Conservation (phyloP, 92 coral and sea anemone species). For the Epizoanthus scotinus region DNA sequence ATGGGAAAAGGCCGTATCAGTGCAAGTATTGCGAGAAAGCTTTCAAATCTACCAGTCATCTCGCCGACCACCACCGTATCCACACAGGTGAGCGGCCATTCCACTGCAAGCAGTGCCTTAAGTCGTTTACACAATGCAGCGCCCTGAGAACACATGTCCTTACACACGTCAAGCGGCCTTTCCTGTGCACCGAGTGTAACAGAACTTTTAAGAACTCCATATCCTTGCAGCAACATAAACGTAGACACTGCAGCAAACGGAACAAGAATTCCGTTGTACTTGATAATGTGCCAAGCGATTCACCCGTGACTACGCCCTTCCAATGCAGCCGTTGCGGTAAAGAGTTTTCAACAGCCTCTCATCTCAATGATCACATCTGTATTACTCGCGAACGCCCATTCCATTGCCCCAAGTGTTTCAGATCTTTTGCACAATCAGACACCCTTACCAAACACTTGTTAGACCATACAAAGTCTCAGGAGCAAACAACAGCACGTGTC, state of each 20-base stretch:
- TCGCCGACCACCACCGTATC: slow-evolving; percentile 30
- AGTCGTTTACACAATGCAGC: slow-evolving; percentile 30
- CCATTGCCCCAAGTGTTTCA: background rate
- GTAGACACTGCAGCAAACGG: background rate
- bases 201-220: slow-evolving; percentile 8
- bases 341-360: slow-evolving; percentile 3
- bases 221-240: background rate
- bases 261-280: background rate
- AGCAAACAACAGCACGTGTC: too few relatives aligned
- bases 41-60: slow-evolving; percentile 35
- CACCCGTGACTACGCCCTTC: background rate
- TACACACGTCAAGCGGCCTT: slow-evolving; percentile 28
- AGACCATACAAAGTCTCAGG: background rate
- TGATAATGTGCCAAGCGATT: background rate
- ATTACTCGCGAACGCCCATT: background rate
- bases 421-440: background rate
- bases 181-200: slow-evolving; percentile 27
- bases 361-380: slow-evolving; percentile 16
- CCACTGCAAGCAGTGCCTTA: slow-evolving; percentile 13
- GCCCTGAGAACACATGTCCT: slow-evolving; percentile 16
- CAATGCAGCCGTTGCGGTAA: slow-evolving; percentile 9
- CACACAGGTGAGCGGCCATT: slow-evolving; percentile 39
- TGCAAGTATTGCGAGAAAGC: slow-evolving; percentile 33
- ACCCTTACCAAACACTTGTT: background rate
- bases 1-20: slow-evolving; percentile 16